phyloP scores from a whole-genome alignment of 1,140 invertebrate genomes.

The Leptopilina clavipes region DNA sequence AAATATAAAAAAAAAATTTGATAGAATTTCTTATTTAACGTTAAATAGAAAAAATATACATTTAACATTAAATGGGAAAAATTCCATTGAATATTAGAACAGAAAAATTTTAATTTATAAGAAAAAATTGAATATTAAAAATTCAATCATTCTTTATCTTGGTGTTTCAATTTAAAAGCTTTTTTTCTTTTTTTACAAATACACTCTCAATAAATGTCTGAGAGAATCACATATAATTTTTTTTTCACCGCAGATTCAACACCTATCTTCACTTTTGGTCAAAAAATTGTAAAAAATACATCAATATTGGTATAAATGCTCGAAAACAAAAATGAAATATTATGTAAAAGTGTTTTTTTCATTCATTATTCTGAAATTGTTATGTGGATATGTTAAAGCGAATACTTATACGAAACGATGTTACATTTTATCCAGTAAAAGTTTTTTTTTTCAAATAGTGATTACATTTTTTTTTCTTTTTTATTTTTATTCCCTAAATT shows the following conservation, averaged over 20 bases:
- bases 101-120: too few species aligned
- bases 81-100: too few species aligned
- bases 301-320: neutral
- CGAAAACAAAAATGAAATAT: neutral
- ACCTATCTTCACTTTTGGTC: conserved; percentile 7
- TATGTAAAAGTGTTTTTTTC: neutral
- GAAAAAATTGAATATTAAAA: too few species aligned
- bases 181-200: too few species aligned
- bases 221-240: neutral
- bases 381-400: conserved; percentile 15
- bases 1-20: neutral
- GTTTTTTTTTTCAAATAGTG: neutral
- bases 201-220: neutral
- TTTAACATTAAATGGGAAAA: too few species aligned
- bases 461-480: conserved; percentile 4
- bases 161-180: too few species aligned
- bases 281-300: neutral
- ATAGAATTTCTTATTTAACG: too few species aligned
- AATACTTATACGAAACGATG: neutral
- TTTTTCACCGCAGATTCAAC: neutral
- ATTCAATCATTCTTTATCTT: too few species aligned
- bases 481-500: neutral
- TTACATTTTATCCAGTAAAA: conserved; percentile 17
- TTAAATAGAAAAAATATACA: too few species aligned
- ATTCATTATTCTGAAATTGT: conserved; percentile 10